Base-by-base conservation (phyloP, 1,140 invertebrate genomes). In the Atta cephalotes region DNA sequence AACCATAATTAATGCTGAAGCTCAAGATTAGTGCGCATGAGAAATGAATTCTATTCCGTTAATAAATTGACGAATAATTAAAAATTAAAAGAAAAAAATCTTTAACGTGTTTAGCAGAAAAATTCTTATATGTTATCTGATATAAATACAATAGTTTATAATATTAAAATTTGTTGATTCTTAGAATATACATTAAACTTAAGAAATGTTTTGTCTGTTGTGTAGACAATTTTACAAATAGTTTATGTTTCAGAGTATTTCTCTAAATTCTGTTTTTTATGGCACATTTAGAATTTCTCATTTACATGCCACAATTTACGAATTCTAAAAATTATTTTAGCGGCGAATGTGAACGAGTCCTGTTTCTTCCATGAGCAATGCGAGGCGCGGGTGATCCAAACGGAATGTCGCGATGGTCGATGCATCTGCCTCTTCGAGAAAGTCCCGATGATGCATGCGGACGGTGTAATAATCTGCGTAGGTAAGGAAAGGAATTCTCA, bases 351-450 rank as follows among this genome's bases (percentile, higher is more conserved):
- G 88, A 98, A 98, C 95, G 97, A 98, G 91, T 96, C 97, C 45
- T 98, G 98, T 91, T 96, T 96, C 91, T 98, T 98, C 95, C 97
- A 97, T 94, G 97, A 97, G 91, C 97, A 98, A 95, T 98, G 98
- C 94, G 97, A 98, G 92, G 95, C 95, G 58, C 94, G 95, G 79
- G 96, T 96, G 63, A 95, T 95, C 68, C 96, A 97, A 94, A 98
- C 97, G 9, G 97, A 97, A 93, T 98, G 98, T 94, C 95, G 97
- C 25, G 97, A 98, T 91, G 96, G 96, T 14, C 94, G 96, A 5
- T 98, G 98, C 93, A 96, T 96, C 66, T 98, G 98, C 92, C 96
- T 96, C 65, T 98, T 97, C 95, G 97, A 98, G 92, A 97, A 97
- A 96, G 95, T 96, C 39, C 96, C 97, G 31, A 94, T 97, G 72